Base-by-base conservation (phyloP, 2,797 vertebrate genomes). In the Pogoniulus pusillus region DNA sequence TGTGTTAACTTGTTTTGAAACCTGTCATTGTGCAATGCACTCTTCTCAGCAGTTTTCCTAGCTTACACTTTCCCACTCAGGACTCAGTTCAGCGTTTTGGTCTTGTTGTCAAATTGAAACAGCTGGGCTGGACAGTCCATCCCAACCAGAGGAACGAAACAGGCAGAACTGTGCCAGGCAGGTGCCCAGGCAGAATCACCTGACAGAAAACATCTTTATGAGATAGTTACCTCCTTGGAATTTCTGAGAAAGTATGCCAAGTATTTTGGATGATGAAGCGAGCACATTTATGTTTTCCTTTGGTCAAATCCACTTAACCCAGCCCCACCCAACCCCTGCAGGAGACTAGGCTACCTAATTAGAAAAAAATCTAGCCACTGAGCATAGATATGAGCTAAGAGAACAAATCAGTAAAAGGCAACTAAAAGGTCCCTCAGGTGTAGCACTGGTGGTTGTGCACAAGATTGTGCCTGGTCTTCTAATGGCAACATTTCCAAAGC, bases 21-120 rank as follows among this genome's bases (percentile, higher is more conserved):
- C 62, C 77, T 76, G 91, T 62, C 83, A 53, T 86, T 94, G 93
- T 41, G 73, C 91, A 95, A 88, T 34, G 59, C 35, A 23, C 62
- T 82, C 49, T 27, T 95, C n/a, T 1, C 1, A 95, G 54, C 57
- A 55, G 30, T 76, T 74, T 14, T 72, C 43, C 43, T n/a, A 18
- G 30, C 84, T 88, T 64, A 49, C 43, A 65, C 17, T 39, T 94
- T 80, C 72, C 55, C 16, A 8, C 53, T 65, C 27, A 10, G 68
- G 64, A 63, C 43, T 66, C 4, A 0, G 39, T 29, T 92, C 32
- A 59, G 26, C 13, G 1, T 58, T 82, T 82, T 37, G 26, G 32
- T 60, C 0, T 0, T 27, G 35, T 34, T 76, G 49, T 53, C 77
- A 66, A 81, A 75, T 7, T 7, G 60, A 68, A 82, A 64, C 5